Conservation (phyloP, 2,797 vertebrate genomes). For the Squalus acanthias region DNA sequence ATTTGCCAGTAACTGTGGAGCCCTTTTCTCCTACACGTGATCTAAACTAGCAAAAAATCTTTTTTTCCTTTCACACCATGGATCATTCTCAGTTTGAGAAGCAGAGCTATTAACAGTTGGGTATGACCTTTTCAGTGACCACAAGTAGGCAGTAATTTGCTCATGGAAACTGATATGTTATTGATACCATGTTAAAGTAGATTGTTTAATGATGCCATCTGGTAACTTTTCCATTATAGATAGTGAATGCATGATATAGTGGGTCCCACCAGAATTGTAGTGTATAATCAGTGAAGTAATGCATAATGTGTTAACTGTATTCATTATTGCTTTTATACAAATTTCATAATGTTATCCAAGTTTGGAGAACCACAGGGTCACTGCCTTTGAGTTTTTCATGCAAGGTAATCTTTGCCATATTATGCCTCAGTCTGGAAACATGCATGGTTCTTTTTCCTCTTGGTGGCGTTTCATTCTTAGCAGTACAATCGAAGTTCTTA, state of each 20-base stretch:
- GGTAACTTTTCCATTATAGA: background rate
- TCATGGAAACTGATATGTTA: background rate
- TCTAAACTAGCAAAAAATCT: background rate
- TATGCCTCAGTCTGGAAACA: background rate
- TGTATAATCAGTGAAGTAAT: background rate
- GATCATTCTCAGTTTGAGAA: background rate
- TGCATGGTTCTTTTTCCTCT: background rate
- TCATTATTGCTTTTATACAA: background rate
- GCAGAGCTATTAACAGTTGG: background rate
- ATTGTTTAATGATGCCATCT: background rate
- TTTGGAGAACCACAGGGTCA: background rate
- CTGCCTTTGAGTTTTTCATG: background rate
- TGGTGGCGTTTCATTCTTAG: background rate
- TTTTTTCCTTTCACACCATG: background rate
- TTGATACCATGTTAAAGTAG: background rate
- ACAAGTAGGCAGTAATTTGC: background rate
- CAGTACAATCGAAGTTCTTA: background rate
- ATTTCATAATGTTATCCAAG: background rate
- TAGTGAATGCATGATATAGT: background rate
- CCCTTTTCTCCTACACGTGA: background rate
- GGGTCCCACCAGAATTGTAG: background rate
- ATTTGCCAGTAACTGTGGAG: background rate
- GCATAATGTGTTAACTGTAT: background rate
- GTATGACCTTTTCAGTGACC: background rate
- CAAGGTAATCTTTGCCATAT: background rate